Evolutionary conservation across 2,888 invertebrate species (phyloP).

Genomic region (Dolomedes plantarius): DNA sequence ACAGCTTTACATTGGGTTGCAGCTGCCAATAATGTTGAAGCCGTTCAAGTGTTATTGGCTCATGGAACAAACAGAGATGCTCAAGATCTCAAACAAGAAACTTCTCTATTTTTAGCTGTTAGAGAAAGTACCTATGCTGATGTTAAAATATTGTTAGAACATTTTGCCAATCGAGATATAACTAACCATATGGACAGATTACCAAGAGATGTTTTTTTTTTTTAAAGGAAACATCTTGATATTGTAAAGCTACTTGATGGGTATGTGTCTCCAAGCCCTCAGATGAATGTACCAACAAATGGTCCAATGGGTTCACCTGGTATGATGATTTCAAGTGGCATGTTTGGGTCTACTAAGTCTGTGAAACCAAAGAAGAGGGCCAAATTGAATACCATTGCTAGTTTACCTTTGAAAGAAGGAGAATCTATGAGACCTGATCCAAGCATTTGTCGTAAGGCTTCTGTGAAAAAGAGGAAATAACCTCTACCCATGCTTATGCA

Average conservation of each 20-base stretch:
- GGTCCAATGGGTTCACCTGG: constrained; percentile 68
- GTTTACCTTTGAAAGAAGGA: constrained; percentile 65
- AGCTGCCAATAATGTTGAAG: constrained; percentile 95
- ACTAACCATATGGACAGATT: constrained; percentile 98
- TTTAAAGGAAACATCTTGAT: constrained; percentile 93
- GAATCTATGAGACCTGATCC: constrained; percentile 46
- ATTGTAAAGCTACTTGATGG: constrained; percentile 94
- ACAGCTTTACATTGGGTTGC: constrained; percentile 99
- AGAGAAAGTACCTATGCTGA: constrained; percentile 96
- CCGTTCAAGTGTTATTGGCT: constrained; percentile 90
- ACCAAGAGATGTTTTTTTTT: constrained; percentile 95
- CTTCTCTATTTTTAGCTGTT: constrained; percentile 96
- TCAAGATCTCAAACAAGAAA: constrained; percentile 97
- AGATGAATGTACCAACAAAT: constrained; percentile 58
- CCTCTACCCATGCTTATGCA: constrained; percentile 63
- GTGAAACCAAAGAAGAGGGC: constrained; percentile 70
- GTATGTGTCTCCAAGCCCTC: constrained; percentile 85
- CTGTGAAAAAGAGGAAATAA: constrained; percentile 58
- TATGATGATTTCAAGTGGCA: constrained; percentile 42
- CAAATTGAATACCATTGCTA: constrained; percentile 68
- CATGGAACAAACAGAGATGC: constrained; percentile 98
- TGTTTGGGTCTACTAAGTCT: constrained; percentile 68
- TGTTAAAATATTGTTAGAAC: constrained; percentile 91
- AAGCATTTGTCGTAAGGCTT: constrained; percentile 53
- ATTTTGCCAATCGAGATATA: constrained; percentile 96